Conservation (phyloP, 2,797 vertebrate genomes). For the Urocyon cinereoargenteus region DNA sequence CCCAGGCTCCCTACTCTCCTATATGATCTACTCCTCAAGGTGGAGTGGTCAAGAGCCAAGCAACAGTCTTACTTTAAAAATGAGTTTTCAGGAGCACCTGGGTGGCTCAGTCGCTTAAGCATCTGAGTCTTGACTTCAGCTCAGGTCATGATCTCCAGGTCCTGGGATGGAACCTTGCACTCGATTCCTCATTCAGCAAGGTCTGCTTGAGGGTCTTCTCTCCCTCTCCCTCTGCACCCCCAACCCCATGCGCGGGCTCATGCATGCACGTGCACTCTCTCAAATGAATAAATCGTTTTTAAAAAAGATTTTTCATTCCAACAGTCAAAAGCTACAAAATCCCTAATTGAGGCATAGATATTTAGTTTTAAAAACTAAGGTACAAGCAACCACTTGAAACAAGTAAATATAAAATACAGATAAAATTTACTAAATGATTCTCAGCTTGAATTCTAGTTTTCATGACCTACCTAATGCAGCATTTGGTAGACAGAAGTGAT, state of each 20-base stretch:
- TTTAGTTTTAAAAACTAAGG: slow-evolving; percentile 31
- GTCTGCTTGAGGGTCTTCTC: too few species aligned
- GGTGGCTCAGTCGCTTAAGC: too few species aligned
- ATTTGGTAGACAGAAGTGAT: background rate
- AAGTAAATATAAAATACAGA: slow-evolving; percentile 3
- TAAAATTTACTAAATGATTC: slow-evolving; percentile 41
- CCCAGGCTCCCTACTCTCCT: background rate
- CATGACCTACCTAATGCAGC: background rate
- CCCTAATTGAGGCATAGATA: background rate
- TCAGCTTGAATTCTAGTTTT: slow-evolving; percentile 44
- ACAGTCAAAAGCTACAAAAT: background rate
- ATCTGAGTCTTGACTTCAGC: too few species aligned
- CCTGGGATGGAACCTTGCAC: too few species aligned
- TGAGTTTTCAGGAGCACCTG: background rate
- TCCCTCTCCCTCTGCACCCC: too few species aligned
- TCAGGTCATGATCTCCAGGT: too few species aligned
- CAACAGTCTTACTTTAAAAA: background rate
- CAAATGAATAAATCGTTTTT: background rate
- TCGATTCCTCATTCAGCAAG: too few species aligned
- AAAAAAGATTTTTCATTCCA: background rate
- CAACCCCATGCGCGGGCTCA: too few species aligned
- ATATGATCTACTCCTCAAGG: background rate
- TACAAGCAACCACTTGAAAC: background rate
- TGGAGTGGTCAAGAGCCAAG: background rate
- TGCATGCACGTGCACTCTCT: too few species aligned